A percentile compares a stretch with the other conserved stretches of the same genome.
phyloP scores from a whole-genome alignment of 2,888 invertebrate genomes.

The Iselma pallidipennis region DNA sequence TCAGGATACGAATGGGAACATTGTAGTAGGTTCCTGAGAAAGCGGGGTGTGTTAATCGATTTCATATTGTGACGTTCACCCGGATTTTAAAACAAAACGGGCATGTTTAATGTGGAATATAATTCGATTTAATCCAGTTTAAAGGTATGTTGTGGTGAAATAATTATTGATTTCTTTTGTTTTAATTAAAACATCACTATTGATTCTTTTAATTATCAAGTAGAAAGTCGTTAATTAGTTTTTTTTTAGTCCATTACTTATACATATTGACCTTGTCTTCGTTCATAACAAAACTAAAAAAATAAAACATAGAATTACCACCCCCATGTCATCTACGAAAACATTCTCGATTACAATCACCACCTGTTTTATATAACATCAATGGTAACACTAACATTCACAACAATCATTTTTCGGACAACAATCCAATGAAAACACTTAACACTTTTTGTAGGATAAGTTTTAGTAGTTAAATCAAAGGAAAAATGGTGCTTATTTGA shows the following conservation, averaged over 20 bases:
- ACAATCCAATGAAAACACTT: conserved; percentile 1
- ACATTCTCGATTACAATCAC: conserved; percentile 1
- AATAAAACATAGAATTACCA: not conserved
- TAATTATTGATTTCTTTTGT: not conserved
- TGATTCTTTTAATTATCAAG: conserved; percentile 3
- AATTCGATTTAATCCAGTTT: not conserved
- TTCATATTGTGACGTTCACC: conserved; percentile 5
- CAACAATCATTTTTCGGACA: not conserved
- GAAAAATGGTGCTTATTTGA: conserved; percentile 25
- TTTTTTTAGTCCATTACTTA: conserved; percentile 15
- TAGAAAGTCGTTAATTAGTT: not conserved
- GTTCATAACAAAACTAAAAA: not conserved
- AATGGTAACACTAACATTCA: conserved; percentile 8
- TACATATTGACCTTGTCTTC: conserved; percentile 15
- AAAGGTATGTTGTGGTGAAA: conserved; percentile 14
- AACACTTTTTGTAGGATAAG: conserved; percentile 21
- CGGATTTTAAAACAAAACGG: not conserved
- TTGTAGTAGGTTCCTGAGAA: conserved; percentile 23
- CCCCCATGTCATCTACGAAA: not conserved
- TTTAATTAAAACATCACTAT: conserved; percentile 13
- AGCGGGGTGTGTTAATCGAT: conserved; percentile 27
- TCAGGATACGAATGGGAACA: conserved; percentile 10
- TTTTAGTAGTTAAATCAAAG: conserved; percentile 20
- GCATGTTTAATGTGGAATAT: conserved; percentile 6
- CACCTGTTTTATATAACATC: not conserved